Evolutionary conservation across 2,888 invertebrate species (phyloP).

Genomic region (Tenthredo notha): DNA sequence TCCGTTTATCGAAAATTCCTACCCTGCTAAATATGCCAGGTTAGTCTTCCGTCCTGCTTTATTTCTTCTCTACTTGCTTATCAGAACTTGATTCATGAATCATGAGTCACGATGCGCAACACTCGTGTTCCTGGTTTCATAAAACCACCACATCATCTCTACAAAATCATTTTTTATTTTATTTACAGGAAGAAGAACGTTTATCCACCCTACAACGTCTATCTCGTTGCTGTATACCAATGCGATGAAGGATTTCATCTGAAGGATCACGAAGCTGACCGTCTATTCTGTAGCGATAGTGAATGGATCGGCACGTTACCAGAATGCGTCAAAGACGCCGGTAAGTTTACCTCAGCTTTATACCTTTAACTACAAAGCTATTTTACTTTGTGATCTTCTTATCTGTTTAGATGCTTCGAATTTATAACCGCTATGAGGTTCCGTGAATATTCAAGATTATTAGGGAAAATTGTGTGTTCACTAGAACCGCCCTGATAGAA

Average conservation of each 20-base stretch:
- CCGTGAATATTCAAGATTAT: background rate
- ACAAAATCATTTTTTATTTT: slow-evolving; percentile 46
- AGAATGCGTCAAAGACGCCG: slow-evolving; percentile 74
- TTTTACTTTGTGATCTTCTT: background rate
- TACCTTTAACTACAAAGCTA: background rate
- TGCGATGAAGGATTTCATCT: slow-evolving; percentile 81
- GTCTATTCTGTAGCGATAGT: slow-evolving; percentile 81
- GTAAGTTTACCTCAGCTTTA: slow-evolving; percentile 60
- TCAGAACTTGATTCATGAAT: slow-evolving; percentile 1
- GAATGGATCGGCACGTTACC: slow-evolving; percentile 82
- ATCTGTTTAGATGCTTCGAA: background rate
- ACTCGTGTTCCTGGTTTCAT: background rate
- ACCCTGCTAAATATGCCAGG: slow-evolving; percentile 69
- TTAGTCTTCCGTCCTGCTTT: slow-evolving; percentile 50
- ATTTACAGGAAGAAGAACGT: slow-evolving; percentile 67
- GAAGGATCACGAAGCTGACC: slow-evolving; percentile 77
- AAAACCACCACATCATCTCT: background rate
- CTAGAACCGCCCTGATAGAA: no score
- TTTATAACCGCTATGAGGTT: background rate
- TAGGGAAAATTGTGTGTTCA: background rate
- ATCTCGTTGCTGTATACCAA: slow-evolving; percentile 81
- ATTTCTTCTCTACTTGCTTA: background rate
- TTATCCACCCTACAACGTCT: slow-evolving; percentile 76
- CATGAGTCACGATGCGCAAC: background rate
- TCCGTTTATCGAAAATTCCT: slow-evolving; percentile 68